Evolutionary conservation across 2,888 invertebrate genomes (phyloP), one percentile per base, ranked within the genome.

Genomic region (Aspidapion aeneum): DNA sequence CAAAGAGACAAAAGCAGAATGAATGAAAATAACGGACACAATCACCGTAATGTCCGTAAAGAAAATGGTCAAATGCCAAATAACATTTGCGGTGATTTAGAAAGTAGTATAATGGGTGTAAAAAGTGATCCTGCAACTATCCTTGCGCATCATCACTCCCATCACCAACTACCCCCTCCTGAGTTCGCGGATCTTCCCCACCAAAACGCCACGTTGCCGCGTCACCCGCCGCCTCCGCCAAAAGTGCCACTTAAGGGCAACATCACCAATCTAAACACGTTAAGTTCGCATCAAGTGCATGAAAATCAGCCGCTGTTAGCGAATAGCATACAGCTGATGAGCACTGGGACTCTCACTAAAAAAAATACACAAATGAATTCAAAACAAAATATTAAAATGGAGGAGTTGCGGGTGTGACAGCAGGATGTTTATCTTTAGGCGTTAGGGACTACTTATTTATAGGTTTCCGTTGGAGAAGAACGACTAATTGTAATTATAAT

Each of bases 41-140:
- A 65, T 19, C 82, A 81, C 19, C 84, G 83, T 63, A 87, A 92
- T 75, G 88, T 91, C 73, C 84, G 91, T 49, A 90, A 88, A 67
- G 92, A 93, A 75, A 93, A 93, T 72, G 92, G 93, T 0, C 92
- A 92, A 77, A 92, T 93, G 90, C 92, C 93, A 5, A 93, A 93
- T 75, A 93, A 90, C 73, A 93, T 93, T 68, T 93, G 93, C 76
- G 92, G 92, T n/a, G 93, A 93, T 72, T 78, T 93, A 63, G 91
- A 91, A 78, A 85, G 84, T 17, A 83, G 83, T 70, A 80, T 80
- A 66, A 77, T 79, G 21, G 77, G 75, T 55, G 74, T 35, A 66
- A 82, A 69, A 79, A 82, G 86, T 68, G 90, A 89, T 77, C 89
- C 89, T 9, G 87, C 89, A 5, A 89, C 90, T 0, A 90, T 90